Conservation (phyloP, 2,888 invertebrate genomes). For the Conus canariensis region DNA sequence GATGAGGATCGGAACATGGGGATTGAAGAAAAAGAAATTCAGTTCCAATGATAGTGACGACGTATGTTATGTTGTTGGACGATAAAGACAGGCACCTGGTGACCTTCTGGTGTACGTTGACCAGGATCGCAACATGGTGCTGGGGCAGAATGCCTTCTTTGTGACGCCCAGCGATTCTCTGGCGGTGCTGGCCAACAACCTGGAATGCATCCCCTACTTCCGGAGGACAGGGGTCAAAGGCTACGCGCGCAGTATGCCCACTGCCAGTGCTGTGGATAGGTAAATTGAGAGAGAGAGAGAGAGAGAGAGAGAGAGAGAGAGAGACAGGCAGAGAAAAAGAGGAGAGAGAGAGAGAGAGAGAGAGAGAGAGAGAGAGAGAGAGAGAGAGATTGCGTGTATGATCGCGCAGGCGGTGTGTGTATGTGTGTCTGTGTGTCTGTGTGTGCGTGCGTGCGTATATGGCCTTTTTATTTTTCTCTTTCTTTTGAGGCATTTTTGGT, state of each 20-base stretch:
- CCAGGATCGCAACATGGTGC: slow-evolving; percentile 97
- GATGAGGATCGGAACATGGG: no score
- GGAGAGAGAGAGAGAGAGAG: background rate
- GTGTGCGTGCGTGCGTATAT: no score
- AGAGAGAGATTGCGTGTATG: no score
- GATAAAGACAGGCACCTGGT: no score
- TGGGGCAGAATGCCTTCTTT: slow-evolving; percentile 96
- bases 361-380: background rate
- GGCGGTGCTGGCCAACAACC: slow-evolving; percentile 94
- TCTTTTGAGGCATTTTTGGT: no score
- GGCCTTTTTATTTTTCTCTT: no score
- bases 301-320: no score
- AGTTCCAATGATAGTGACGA: no score
- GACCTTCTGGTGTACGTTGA: background rate
- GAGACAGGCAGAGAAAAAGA: background rate
- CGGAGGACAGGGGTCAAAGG: slow-evolving; percentile 90
- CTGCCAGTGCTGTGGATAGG: slow-evolving; percentile 94
- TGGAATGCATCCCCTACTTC: slow-evolving; percentile 96
- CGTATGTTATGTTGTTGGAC: background rate
- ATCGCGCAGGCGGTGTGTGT: no score
- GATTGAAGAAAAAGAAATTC: no score
- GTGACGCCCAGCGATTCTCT: slow-evolving; percentile 99
- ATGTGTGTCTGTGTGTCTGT: no score
- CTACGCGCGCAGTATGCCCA: slow-evolving; percentile 98
- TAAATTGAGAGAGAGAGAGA: slow-evolving; percentile 71